Evolutionary conservation across 2,888 invertebrate species (phyloP), one percentile per base, ranked within the genome.

Genomic region (Spisula subtruncata): DNA sequence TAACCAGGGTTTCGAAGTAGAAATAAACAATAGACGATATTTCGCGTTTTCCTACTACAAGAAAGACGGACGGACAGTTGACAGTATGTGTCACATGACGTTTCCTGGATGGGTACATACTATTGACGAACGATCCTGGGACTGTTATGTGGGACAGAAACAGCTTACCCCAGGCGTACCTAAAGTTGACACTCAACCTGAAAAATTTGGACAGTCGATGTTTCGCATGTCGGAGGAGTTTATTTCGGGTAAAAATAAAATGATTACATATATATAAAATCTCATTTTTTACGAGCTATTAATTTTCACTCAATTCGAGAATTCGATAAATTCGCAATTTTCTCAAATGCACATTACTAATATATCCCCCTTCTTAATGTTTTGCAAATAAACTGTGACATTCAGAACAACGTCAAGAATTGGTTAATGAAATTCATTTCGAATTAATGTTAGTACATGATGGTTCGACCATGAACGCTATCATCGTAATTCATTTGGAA

Each of bases 1-100:
- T 93, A 97, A 97, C 92, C 97, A 96, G 95, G 97, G 97, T 6
- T 97, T 97, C 94, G 97, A 97, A 94, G 96, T 97, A 4, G 96
- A 96, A 6, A 96, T 97, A 32, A 95, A 95, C 86, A 96, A 96
- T 20, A 93, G 97, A 87, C 97, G 97, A 89, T 97, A 96, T 93
- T 97, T 97, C 95, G 97, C 97, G 12, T 97, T 97, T 93, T 97
- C 97, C 29, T 93, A 94, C 41, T 97, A 96, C 91, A 93, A 96
- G 90, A 89, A 92, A 29, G 89, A 86, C 29, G 94, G 93, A 6
- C 84, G 90, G 25, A 93, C 94, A 20, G 94, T 96, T 1, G 96
- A 95, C 2, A 97, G 97, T 89, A 94, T 94, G 56, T 97, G 97
- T 93, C 95, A 97, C 89, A 90, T 94, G 85, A 97, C 97, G 0